phyloP scores from a whole-genome alignment of 2,888 invertebrate species.

The Drosophila multiciliata region DNA sequence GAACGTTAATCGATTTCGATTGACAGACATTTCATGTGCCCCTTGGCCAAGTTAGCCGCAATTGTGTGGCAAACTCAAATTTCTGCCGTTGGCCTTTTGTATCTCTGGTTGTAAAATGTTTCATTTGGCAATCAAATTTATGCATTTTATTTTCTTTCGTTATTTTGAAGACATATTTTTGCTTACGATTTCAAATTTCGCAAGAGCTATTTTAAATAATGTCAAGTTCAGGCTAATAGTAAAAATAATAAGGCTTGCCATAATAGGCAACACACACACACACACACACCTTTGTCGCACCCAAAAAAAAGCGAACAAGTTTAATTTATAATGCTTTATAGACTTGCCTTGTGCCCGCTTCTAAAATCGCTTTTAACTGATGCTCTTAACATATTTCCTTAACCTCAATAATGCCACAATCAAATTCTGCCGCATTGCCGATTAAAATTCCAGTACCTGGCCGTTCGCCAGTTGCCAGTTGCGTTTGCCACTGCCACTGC shows the following conservation, averaged over 20 bases:
- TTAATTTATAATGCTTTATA: slow-evolving; percentile 29
- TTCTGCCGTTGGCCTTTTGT: neutral
- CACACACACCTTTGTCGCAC: slow-evolving; percentile 5
- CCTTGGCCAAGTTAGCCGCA: slow-evolving; percentile 41
- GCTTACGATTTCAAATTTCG: neutral
- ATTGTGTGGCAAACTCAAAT: slow-evolving; percentile 44
- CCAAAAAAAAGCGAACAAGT: neutral
- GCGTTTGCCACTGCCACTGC: slow-evolving; percentile 17
- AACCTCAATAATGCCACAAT: slow-evolving; percentile 78
- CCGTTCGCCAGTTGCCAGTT: slow-evolving; percentile 50
- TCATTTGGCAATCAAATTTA: neutral
- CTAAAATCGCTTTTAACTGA: slow-evolving; percentile 20
- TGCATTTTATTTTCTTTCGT: neutral
- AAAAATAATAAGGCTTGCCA: neutral
- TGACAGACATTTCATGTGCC: slow-evolving; percentile 45
- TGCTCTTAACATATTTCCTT: slow-evolving; percentile 71
- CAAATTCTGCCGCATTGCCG: slow-evolving; percentile 75
- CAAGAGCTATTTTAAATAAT: neutral
- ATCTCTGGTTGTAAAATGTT: neutral
- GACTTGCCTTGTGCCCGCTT: slow-evolving; percentile 28
- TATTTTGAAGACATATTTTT: neutral
- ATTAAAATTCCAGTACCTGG: slow-evolving; percentile 70
- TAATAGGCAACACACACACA: neutral
- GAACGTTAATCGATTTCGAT: slow-evolving; percentile 58
- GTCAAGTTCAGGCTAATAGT: slow-evolving; percentile 3